These are phyloP conservation scores for Accipiter cooperii DNA, from an alignment of 2,113 vertebrate species.

Conservation along the genomic window DNA sequence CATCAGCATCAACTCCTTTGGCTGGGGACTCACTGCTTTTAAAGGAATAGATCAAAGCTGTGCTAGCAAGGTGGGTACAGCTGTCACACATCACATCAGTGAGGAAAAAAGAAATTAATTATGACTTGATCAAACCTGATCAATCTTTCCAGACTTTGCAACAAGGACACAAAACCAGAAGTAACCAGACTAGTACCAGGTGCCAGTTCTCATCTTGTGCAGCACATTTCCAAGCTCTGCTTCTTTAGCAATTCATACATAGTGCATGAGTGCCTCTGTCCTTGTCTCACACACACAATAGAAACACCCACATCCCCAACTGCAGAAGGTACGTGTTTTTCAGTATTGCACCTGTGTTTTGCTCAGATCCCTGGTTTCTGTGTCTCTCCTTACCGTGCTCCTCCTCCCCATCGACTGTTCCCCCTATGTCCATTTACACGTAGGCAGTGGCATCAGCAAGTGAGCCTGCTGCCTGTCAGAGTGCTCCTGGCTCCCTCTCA, in stretches of 20 bases:
- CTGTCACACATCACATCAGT: not conserved
- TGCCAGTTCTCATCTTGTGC: not conserved
- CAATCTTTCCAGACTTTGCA: not conserved
- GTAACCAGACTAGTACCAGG: not conserved
- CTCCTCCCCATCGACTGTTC: not conserved
- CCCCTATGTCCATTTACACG: not conserved
- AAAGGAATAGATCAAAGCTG: not conserved
- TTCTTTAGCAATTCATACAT: constrained; percentile 18
- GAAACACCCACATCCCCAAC: not conserved
- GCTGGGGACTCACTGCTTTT: not conserved
- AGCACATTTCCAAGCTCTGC: not conserved
- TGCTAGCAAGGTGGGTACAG: not conserved
- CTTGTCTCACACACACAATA: not conserved
- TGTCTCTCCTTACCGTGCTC: not conserved
- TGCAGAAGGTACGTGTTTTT: not conserved
- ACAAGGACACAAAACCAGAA: not conserved
- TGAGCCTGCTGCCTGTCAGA: not conserved
- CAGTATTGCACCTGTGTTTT: not conserved
- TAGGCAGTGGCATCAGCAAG: not conserved
- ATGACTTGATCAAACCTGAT: not conserved
- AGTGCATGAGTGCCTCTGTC: not conserved
- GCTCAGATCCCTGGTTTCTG: not conserved
- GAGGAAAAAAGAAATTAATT: not conserved
- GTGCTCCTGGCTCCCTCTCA: not conserved
- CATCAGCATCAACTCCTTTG: not conserved